phyloP scores from a whole-genome alignment of 2,797 vertebrate genomes.

The Taenioides sp. region DNA sequence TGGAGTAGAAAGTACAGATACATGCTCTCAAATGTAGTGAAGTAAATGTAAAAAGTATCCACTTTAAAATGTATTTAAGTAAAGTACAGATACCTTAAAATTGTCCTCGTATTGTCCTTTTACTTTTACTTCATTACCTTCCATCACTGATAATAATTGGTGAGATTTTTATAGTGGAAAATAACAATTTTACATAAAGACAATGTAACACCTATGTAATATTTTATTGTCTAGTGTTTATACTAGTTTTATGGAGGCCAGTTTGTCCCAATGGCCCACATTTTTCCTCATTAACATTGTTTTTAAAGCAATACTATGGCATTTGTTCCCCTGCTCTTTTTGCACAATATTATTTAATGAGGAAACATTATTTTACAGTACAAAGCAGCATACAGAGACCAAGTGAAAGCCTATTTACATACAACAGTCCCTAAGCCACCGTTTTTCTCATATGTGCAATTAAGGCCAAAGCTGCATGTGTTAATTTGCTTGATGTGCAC shows the following conservation, averaged over 20 bases:
- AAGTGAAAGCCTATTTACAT: slow-evolving; percentile 69
- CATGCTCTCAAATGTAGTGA: too few relatives aligned
- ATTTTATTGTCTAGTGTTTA: background rate
- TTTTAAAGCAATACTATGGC: slow-evolving; percentile 28
- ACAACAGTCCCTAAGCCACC: slow-evolving; percentile 63
- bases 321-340: slow-evolving; percentile 10
- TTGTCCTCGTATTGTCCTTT: too few relatives aligned
- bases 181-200: too few relatives aligned
- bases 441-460: slow-evolving; percentile 73
- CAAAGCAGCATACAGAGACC: slow-evolving; percentile 56
- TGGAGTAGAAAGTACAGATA: too few relatives aligned
- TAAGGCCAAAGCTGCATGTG: slow-evolving; percentile 73
- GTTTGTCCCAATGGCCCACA: background rate
- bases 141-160: too few relatives aligned
- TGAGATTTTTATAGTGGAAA: too few relatives aligned
- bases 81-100: too few relatives aligned
- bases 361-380: slow-evolving; percentile 48
- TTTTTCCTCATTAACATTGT: slow-evolving; percentile 20
- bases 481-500: slow-evolving; percentile 78
- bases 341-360: slow-evolving; percentile 35
- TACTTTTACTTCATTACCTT: too few relatives aligned
- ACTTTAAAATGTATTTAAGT: too few relatives aligned
- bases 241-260: background rate
- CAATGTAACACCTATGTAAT: too few relatives aligned
- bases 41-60: too few relatives aligned